Conservation (phyloP, 2,113 vertebrate species). For the Rallus limicola region DNA sequence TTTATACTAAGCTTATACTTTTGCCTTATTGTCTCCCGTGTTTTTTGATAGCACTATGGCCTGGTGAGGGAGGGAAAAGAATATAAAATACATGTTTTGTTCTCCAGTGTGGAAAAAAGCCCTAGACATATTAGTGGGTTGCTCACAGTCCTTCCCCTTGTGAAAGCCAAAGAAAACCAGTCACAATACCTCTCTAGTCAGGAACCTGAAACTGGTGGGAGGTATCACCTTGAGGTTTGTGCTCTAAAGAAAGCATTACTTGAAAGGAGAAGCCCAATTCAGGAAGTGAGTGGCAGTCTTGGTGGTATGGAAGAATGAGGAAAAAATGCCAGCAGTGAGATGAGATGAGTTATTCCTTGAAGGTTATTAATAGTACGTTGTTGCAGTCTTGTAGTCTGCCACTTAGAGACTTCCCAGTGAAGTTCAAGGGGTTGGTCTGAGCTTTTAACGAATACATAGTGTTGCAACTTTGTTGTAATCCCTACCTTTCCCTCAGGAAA, state of each 20-base stretch:
- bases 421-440: not conserved
- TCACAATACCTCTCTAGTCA: not conserved
- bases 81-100: not conserved
- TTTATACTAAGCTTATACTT: not conserved
- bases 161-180: not conserved
- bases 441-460: not conserved
- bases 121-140: not conserved
- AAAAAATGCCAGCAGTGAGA: not conserved
- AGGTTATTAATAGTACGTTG: rapidly evolving
- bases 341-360: not conserved
- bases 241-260: not conserved
- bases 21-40: not conserved
- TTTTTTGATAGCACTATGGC: not conserved
- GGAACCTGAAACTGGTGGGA: not conserved
- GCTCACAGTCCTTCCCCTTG: not conserved
- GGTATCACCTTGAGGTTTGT: not conserved
- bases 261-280: not conserved
- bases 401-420: not conserved
- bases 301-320: not conserved
- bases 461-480: not conserved
- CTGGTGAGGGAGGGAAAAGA: not conserved
- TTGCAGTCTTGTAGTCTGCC: not conserved
- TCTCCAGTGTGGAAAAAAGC: not conserved
- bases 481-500: not conserved
- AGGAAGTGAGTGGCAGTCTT: rapidly evolving